phyloP scores from a whole-genome alignment of 2,888 invertebrate species.

The Drosophila monieri region DNA sequence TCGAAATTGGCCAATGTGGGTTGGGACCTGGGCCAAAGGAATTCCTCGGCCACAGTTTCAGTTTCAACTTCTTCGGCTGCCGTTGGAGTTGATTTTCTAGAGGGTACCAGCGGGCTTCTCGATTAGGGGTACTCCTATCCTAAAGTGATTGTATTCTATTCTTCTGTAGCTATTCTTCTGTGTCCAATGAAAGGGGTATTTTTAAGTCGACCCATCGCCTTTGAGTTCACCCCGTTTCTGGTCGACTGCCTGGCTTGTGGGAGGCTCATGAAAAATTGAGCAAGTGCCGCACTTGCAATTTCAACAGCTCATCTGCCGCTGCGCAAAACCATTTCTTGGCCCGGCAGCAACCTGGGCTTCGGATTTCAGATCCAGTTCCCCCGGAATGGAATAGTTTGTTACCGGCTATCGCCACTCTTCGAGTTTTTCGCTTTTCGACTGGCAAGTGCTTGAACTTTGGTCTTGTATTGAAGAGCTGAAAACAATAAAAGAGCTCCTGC shows the following conservation, averaged over 20 bases:
- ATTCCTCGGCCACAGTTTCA: slow-evolving; percentile 28
- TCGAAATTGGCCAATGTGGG: slow-evolving; percentile 41
- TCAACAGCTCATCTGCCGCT: slow-evolving; percentile 77
- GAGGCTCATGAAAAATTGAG: slow-evolving; percentile 76
- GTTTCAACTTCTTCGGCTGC: slow-evolving; percentile 20
- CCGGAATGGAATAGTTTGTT: slow-evolving; percentile 4
- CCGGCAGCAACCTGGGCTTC: slow-evolving; percentile 18
- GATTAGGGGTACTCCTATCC: background rate
- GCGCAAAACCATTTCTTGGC: slow-evolving; percentile 66
- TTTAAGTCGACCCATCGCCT: background rate
- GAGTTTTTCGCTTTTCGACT: slow-evolving; percentile 41
- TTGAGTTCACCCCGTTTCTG: background rate
- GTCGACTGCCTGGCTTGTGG: slow-evolving; percentile 54
- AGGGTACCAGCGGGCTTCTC: background rate
- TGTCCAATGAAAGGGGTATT: background rate
- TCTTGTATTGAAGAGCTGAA: slow-evolving; percentile 13
- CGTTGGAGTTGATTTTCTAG: slow-evolving; percentile 6
- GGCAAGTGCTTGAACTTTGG: slow-evolving; percentile 50
- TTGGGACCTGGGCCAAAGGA: slow-evolving; percentile 35
- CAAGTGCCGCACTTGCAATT: slow-evolving; percentile 77
- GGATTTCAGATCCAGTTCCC: slow-evolving; percentile 15
- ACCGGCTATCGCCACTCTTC: slow-evolving; percentile 16
- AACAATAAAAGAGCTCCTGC: slow-evolving; percentile 1
- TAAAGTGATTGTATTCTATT: background rate
- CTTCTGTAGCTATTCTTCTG: too few relatives aligned